These are phyloP conservation scores for Lasius fuliginosus DNA, from an alignment of 2,888 invertebrate species.

Conservation along the genomic window DNA sequence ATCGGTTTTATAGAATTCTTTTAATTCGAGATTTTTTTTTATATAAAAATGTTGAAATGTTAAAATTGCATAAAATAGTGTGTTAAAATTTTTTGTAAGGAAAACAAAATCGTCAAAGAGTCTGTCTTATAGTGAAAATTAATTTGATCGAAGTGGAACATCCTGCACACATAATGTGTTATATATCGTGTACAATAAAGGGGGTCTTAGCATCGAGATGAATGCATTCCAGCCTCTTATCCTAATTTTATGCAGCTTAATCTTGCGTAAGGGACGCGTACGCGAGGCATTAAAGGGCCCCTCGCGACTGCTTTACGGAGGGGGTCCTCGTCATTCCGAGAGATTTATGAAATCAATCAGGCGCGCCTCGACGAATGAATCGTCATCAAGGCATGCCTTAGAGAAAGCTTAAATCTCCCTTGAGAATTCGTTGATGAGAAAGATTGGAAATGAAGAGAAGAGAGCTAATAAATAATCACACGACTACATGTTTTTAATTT, in stretches of 20 bases:
- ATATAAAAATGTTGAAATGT: neutral
- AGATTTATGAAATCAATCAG: constrained; percentile 61
- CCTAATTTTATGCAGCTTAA: constrained; percentile 68
- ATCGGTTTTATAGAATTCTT: neutral
- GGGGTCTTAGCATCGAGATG: constrained; percentile 1
- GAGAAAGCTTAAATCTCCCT: constrained; percentile 45
- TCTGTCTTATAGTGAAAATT: neutral
- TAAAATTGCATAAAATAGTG: neutral
- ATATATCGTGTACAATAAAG: constrained; percentile 17
- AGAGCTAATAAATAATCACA: constrained; percentile 18
- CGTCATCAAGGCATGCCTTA: constrained; percentile 24
- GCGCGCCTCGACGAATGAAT: constrained; percentile 25
- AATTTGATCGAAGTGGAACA: neutral
- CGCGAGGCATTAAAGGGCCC: constrained; percentile 60
- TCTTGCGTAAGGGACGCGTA: constrained; percentile 58
- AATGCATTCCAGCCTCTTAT: constrained; percentile 70
- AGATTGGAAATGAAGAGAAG: constrained; percentile 21
- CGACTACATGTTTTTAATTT: neutral
- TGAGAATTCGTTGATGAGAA: constrained; percentile 9
- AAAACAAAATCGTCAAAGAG: neutral
- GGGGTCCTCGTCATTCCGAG: constrained; percentile 26
- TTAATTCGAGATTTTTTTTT: neutral
- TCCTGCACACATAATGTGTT: neutral
- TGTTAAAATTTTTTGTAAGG: neutral
- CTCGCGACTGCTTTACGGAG: constrained; percentile 6